Conservation (phyloP, 2,888 invertebrate species). For the Eilema sororculum region DNA sequence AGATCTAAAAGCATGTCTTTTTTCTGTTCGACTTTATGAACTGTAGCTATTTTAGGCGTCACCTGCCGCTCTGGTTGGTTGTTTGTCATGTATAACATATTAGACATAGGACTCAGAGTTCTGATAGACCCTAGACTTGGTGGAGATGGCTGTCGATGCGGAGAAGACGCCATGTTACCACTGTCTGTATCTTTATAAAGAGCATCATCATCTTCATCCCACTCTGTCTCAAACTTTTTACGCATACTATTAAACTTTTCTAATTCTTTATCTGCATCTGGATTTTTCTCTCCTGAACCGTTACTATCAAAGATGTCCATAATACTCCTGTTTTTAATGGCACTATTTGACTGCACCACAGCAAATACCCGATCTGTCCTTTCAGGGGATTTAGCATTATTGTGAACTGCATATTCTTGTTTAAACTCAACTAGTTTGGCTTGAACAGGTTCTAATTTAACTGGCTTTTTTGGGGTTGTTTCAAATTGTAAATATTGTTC, state of each 20-base stretch:
- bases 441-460: neutral
- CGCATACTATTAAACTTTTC: conserved; percentile 64
- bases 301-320: conserved; percentile 77
- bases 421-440: neutral
- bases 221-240: conserved; percentile 71
- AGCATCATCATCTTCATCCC: conserved; percentile 84
- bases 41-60: conserved; percentile 45
- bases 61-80: conserved; percentile 41
- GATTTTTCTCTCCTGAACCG: conserved; percentile 56
- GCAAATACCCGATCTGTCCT: conserved; percentile 70
- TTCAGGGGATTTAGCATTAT: conserved; percentile 47
- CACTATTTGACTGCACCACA: conserved; percentile 69
- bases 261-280: conserved; percentile 60
- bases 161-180: conserved; percentile 33
- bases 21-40: conserved; percentile 64
- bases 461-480: conserved; percentile 7
- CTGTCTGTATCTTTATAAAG: conserved; percentile 73
- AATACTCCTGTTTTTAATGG: conserved; percentile 75
- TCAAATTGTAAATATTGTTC: conserved; percentile 67
- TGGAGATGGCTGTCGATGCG: conserved; percentile 26
- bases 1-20: conserved; percentile 68
- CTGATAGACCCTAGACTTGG: conserved; percentile 33
- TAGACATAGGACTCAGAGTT: conserved; percentile 62
- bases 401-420: conserved; percentile 22
- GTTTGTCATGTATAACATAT: conserved; percentile 60